These are phyloP conservation scores for Asarcornis scutulata DNA, from an alignment of 2,113 vertebrate species.

Conservation along the genomic window DNA sequence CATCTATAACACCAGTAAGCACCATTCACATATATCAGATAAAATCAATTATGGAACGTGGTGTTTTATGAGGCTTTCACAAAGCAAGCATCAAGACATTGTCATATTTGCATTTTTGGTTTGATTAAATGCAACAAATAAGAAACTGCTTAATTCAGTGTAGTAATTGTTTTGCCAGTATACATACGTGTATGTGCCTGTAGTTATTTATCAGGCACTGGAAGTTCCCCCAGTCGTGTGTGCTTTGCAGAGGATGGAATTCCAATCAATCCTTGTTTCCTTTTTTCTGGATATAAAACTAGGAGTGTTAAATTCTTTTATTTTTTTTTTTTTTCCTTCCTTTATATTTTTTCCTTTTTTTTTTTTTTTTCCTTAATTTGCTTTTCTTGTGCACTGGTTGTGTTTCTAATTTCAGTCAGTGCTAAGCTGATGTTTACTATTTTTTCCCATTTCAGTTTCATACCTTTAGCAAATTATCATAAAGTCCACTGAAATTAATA, in stretches of 20 bases:
- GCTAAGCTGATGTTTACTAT: neutral
- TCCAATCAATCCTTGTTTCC: neutral
- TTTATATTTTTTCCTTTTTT: too few species aligned
- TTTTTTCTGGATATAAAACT: neutral
- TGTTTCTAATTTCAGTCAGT: neutral
- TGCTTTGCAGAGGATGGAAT: neutral
- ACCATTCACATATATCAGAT: neutral
- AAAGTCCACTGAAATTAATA: neutral
- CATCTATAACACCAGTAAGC: neutral
- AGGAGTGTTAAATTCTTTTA: neutral
- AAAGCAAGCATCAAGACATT: neutral
- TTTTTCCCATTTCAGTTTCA: neutral
- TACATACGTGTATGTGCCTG: neutral
- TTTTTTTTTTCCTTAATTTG: accelerated
- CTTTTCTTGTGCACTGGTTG: neutral
- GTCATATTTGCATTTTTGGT: neutral
- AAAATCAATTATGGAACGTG: neutral
- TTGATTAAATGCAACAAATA: conserved; percentile 21
- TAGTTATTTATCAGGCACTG: neutral
- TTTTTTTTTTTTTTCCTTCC: neutral
- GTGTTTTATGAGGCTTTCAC: neutral
- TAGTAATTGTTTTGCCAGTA: neutral
- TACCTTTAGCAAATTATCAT: neutral
- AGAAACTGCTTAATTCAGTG: neutral
- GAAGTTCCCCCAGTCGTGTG: neutral